Evolutionary conservation across 2,797 vertebrate species (phyloP), one percentile per base, ranked within the genome.

Genomic region (Mallotus villosus): DNA sequence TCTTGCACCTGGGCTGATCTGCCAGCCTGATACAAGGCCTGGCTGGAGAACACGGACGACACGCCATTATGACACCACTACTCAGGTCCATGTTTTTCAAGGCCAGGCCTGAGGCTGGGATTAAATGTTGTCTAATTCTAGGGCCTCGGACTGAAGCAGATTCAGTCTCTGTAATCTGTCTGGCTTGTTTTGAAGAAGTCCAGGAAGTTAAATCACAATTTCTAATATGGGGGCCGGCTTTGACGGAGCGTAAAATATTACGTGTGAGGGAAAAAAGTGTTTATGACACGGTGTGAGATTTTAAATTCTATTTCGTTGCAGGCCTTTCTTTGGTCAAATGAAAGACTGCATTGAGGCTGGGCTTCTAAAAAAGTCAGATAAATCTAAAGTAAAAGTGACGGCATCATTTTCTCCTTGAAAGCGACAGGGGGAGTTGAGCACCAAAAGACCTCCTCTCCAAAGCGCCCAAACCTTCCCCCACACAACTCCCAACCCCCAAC

Each of bases 1-100:
- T 90, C 87, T 87, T 84, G 84, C 88, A 90, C 87, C 89, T 89
- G 84, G 79, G 82, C 86, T 86, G 92, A 94, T 93, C 83, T 82
- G 80, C 62, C 63, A 0, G 74, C 57, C 85, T 85, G 93, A 94
- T 93, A 91, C 63, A 65, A 66, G 74, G 77, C 63, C 65, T 74
- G 74, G 81, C 83, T 25, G 76, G 72, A 84, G 78, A 68, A 81
- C 84, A 88, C 84, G 86, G 91, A 83, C 87, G 89, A 89, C 90
- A 85, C 81, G 76, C 80, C 66, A 80, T 67, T 85, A 86, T 87
- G 89, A 83, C 87, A 84, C 84, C 79, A 83, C 82, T 84, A 85
- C 87, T 83, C 73, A 85, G 88, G 91, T 91, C 89, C 87, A 92
- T 91, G 37, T 12, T 90, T 91, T 88, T 90, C 88, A 90, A 88